phyloP scores from a whole-genome alignment of 2,113 vertebrate species.

The Eudyptes chrysolophus region DNA sequence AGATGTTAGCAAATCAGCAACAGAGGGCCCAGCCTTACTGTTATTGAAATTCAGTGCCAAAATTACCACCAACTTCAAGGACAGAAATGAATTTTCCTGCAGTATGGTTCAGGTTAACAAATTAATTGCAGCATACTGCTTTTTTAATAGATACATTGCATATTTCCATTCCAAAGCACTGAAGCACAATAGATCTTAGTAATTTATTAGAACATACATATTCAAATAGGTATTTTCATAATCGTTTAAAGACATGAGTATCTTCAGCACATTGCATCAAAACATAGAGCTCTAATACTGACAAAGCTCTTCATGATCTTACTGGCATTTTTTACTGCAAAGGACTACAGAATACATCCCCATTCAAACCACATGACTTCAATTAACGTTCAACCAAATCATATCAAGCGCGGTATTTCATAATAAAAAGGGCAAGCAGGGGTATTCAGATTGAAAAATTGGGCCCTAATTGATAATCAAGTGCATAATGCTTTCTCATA shows the following conservation, averaged over 20 bases:
- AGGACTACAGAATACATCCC: neutral
- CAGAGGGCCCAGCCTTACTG: conserved; percentile 14
- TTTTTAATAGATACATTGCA: neutral
- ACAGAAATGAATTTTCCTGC: conserved; percentile 23
- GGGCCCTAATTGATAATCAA: neutral
- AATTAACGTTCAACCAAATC: conserved; percentile 18
- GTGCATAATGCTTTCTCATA: neutral
- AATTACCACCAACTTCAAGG: conserved; percentile 10
- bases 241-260: neutral
- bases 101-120: neutral
- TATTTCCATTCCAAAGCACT: neutral
- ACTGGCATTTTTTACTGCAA: neutral
- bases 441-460: neutral
- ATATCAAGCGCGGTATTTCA: neutral
- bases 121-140: neutral
- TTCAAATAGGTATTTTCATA: neutral
- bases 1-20: conserved; percentile 31
- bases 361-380: neutral
- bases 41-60: conserved; percentile 16
- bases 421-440: neutral
- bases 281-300: neutral
- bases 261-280: neutral
- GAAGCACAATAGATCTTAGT: neutral
- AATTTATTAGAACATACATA: neutral
- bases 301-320: neutral